These are phyloP conservation scores for Lethrus apterus DNA, from an alignment of 1,140 invertebrate species.

Conservation along the genomic window DNA sequence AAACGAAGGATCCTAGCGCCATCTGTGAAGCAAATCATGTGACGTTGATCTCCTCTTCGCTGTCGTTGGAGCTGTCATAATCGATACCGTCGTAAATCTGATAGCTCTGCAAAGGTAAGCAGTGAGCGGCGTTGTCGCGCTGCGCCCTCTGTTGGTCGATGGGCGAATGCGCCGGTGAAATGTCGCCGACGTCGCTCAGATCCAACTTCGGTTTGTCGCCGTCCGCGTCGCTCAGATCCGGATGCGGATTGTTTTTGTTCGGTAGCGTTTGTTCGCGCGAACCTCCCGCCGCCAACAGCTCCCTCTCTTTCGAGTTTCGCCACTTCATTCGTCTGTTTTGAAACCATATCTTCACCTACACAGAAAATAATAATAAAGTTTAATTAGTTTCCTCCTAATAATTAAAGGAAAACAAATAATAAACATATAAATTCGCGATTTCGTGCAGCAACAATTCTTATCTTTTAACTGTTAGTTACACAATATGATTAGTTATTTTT, in stretches of 20 bases:
- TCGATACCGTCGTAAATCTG: slow-evolving; percentile 41
- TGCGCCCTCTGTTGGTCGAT: slow-evolving; percentile 27
- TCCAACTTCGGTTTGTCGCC: slow-evolving; percentile 62
- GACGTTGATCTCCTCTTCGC: slow-evolving; percentile 74
- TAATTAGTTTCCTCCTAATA: no score
- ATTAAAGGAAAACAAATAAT: no score
- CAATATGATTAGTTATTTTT: no score
- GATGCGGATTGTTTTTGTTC: slow-evolving; percentile 95
- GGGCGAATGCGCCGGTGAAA: slow-evolving; percentile 41
- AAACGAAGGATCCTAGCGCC: no score
- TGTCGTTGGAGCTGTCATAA: slow-evolving; percentile 62
- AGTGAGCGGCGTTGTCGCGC: slow-evolving; percentile 11
- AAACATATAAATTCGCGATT: no score
- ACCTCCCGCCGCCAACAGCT: slow-evolving; percentile 85
- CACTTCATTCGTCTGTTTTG: slow-evolving; percentile 95
- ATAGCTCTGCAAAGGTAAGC: slow-evolving; percentile 20
- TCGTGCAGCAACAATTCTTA: no score
- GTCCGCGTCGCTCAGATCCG: slow-evolving; percentile 87
- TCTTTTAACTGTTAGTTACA: no score
- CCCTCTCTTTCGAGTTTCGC: slow-evolving; percentile 94
- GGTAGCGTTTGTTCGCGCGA: slow-evolving; percentile 91
- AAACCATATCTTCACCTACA: slow-evolving; percentile 94
- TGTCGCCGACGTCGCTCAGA: slow-evolving; percentile 43
- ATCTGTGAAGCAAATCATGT: slow-evolving; percentile 53
- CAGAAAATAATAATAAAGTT: no score